Percentiles rank a stretch among this genome's conserved stretches.
Conservation (phyloP, 2,113 vertebrate species). For the Catharus minimus region DNA sequence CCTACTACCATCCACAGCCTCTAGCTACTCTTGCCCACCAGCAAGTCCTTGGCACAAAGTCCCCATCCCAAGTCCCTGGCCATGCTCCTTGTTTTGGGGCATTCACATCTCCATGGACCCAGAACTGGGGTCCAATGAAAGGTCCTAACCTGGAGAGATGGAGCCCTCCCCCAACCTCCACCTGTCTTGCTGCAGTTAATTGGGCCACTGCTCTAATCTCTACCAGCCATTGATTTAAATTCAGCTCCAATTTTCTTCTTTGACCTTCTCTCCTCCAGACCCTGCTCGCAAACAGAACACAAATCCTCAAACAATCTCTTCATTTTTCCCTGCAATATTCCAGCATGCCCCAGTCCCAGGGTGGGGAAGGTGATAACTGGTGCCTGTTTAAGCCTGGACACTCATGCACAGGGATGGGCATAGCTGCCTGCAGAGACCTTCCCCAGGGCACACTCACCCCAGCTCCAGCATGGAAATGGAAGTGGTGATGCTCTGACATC, state of each 20-base stretch:
- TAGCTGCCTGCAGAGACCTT: background rate
- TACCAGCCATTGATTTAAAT: conserved; percentile 56
- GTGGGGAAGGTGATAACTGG: rapidly evolving
- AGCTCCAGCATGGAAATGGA: background rate
- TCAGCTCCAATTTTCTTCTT: conserved; percentile 53
- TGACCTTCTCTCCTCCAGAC: conserved; percentile 53
- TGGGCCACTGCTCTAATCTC: conserved; percentile 26
- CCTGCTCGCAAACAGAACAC: background rate
- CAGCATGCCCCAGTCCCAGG: background rate
- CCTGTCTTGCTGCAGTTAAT: background rate
- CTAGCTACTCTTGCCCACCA: background rate
- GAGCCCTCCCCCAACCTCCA: background rate
- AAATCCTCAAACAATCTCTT: conserved; percentile 14
- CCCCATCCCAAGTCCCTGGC: background rate
- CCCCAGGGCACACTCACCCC: background rate
- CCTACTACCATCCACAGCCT: background rate
- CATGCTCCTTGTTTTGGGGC: background rate
- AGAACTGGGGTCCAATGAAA: background rate
- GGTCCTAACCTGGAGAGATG: background rate
- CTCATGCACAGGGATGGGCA: background rate
- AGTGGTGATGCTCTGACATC: background rate
- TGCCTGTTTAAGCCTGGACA: background rate
- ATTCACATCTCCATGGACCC: background rate
- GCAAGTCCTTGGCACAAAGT: background rate
- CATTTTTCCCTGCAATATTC: background rate